phyloP scores from a whole-genome alignment of 2,888 invertebrate species.

The Podotricha telesiphe region DNA sequence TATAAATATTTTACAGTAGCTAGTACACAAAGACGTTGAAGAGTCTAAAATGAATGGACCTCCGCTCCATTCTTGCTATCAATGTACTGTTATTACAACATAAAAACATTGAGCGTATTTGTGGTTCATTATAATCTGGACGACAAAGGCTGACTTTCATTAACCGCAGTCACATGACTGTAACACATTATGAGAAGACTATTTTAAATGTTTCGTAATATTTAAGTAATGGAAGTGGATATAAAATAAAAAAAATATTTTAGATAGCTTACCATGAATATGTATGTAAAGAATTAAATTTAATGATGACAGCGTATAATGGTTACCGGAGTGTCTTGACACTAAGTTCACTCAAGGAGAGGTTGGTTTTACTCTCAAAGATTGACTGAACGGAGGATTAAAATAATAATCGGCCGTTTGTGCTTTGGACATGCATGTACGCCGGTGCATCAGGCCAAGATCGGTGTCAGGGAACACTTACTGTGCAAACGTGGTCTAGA shows the following conservation, averaged over 20 bases:
- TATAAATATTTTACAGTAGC: not conserved
- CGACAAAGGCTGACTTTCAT: constrained; percentile 50
- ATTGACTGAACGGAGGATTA: too few species aligned
- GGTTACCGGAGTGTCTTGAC: too few species aligned
- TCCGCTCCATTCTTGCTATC: constrained; percentile 21
- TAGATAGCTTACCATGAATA: not conserved
- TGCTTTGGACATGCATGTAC: too few species aligned
- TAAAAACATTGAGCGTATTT: constrained; percentile 5
- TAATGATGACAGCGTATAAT: too few species aligned
- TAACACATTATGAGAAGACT: constrained; percentile 27
- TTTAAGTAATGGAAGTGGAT: constrained; percentile 2
- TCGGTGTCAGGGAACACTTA: too few species aligned
- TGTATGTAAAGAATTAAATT: too few species aligned
- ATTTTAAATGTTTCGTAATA: constrained; percentile 19
- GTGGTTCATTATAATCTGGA: constrained; percentile 31
- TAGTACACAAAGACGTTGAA: not conserved
- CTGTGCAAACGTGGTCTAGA: too few species aligned
- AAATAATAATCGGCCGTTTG: too few species aligned
- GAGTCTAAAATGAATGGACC: constrained; percentile 44
- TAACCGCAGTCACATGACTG: constrained; percentile 63
- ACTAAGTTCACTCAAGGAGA: too few species aligned
- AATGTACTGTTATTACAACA: not conserved
- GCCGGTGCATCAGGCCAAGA: too few species aligned
- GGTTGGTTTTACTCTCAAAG: too few species aligned
- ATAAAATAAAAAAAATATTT: not conserved